Evolutionary conservation across 2,797 vertebrate genomes (phyloP), one percentile per base, ranked within the genome.

Genomic region (Adrianichthys oophorus): DNA sequence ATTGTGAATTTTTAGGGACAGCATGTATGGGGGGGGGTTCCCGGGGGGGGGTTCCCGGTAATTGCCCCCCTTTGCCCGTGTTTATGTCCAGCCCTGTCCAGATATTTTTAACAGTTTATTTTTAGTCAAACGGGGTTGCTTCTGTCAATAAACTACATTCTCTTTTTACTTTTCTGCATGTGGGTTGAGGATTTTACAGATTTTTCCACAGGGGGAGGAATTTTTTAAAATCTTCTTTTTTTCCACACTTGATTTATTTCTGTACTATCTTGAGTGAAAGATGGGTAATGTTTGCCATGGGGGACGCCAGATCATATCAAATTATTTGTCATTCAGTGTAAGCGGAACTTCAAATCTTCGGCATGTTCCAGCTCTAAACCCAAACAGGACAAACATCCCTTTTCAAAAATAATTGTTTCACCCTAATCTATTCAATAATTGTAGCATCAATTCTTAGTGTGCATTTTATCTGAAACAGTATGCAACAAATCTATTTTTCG

Each of bases 351-450:
- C 1, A 41, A 48, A 55, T 44, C 19, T 42, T 50, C 43, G 43
- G 19, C 41, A 5, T 44, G 41, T 16, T 59, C 4, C 52, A 48
- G 23, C 45, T 43, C 57, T 24, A 7, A 50, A 63, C 24, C n/a
- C 2, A 6, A 59, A 48, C 21, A 42, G 26, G 47, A 55, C 41
- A 70, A 63, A 55, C 43, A 43, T 45, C 29, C 21, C 48, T 51
- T 53, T 62, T 13, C 14, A 59, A 50, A 50, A 12, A 49, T 49
- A 21, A 7, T 70, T 32, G 10, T 26, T 65, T 65, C 61, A 67
- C 62, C 65, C 48, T 37, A 65, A 70, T 74, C 62, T 74, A 49
- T 46, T 62, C 65, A 41, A 54, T 44, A 41, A 15, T 24, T 52
- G 5, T 53, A 41, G 19, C 19, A 58, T 65, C 45, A 49, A 58